Conservation (phyloP, 2,888 invertebrate species). For the Bembecia ichneumoniformis region DNA sequence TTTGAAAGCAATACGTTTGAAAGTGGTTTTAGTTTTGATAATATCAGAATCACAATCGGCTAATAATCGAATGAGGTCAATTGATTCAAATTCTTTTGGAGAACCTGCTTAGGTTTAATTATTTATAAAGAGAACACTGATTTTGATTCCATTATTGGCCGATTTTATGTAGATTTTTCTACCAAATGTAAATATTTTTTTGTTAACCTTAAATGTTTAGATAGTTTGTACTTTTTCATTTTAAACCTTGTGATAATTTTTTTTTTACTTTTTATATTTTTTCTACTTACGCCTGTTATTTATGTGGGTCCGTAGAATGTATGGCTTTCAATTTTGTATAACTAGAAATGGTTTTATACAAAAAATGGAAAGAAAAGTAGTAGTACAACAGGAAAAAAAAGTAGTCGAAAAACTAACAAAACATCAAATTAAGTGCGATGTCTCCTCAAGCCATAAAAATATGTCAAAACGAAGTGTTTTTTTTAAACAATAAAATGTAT, state of each 20-base stretch:
- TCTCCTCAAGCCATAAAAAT: conserved; percentile 32
- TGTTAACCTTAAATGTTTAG: conserved; percentile 13
- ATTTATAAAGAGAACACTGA: not conserved
- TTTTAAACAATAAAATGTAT: conserved; percentile 40
- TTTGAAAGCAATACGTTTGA: no score
- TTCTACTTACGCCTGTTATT: conserved; percentile 12
- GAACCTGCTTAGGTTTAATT: not conserved
- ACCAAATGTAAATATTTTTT: conserved; percentile 26
- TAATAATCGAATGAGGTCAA: conserved; percentile 26
- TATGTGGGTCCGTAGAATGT: conserved; percentile 8
- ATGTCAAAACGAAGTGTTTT: conserved; percentile 28
- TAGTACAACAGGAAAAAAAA: conserved; percentile 10
- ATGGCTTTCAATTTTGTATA: conserved; percentile 31
- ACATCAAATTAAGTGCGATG: conserved; percentile 59
- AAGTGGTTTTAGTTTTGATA: conserved; percentile 3
- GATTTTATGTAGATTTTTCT: conserved; percentile 10
- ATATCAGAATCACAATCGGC: conserved; percentile 18
- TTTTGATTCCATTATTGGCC: conserved; percentile 27
- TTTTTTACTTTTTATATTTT: conserved; percentile 4
- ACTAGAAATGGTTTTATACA: conserved; percentile 25
- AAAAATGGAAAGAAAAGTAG: conserved; percentile 35
- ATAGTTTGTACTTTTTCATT: conserved; percentile 30
- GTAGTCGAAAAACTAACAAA: conserved; percentile 1
- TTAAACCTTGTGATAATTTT: conserved; percentile 2
- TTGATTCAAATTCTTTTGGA: not conserved